A percentile compares a stretch with the other conserved stretches of the same genome.
Evolutionary conservation across 2,797 vertebrate genomes (phyloP).

Genomic region (Microchirus variegatus): DNA sequence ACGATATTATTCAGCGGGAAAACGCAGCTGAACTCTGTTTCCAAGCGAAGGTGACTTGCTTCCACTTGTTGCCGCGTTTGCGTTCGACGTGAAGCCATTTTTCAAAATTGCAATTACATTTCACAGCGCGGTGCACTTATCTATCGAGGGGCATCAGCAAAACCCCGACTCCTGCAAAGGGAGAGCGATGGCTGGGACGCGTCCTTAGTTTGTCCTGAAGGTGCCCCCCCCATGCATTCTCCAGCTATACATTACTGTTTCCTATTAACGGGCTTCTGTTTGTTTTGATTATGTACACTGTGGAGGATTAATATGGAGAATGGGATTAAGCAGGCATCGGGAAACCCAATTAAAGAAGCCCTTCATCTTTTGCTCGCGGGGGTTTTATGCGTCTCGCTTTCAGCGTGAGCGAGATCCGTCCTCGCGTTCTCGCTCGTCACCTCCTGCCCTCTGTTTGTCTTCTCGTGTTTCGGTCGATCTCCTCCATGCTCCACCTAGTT

Average conservation of each 20-base stretch:
- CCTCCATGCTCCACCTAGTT: constrained; percentile 18
- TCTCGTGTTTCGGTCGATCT: no score
- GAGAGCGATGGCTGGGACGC: constrained; percentile 33
- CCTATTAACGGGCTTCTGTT: constrained; percentile 54
- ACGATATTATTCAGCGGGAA: constrained; percentile 20
- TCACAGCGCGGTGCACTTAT: constrained; percentile 23
- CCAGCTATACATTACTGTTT: constrained; percentile 53
- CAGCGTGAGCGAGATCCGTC: constrained; percentile 43
- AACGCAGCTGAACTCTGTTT: constrained; percentile 32
- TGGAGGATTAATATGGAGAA: constrained; percentile 75
- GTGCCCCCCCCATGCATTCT: constrained; percentile 41
- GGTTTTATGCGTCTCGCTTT: constrained; percentile 43
- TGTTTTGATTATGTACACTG: constrained; percentile 76
- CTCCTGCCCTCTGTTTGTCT: constrained; percentile 55
- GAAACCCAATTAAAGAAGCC: constrained; percentile 81
- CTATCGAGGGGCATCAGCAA: constrained; percentile 5
- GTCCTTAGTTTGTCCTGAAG: constrained; percentile 54
- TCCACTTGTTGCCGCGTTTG: constrained; percentile 50
- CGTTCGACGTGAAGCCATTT: constrained; percentile 23
- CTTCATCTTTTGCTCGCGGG: constrained; percentile 65
- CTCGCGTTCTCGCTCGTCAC: constrained; percentile 46
- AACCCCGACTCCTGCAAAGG: background rate
- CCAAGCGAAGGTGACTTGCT: constrained; percentile 38
- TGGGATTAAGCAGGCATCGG: constrained; percentile 77
- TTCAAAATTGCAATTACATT: constrained; percentile 35